These are phyloP conservation scores for Euleptes europaea DNA, from an alignment of 2,113 vertebrate genomes.

Conservation along the genomic window DNA sequence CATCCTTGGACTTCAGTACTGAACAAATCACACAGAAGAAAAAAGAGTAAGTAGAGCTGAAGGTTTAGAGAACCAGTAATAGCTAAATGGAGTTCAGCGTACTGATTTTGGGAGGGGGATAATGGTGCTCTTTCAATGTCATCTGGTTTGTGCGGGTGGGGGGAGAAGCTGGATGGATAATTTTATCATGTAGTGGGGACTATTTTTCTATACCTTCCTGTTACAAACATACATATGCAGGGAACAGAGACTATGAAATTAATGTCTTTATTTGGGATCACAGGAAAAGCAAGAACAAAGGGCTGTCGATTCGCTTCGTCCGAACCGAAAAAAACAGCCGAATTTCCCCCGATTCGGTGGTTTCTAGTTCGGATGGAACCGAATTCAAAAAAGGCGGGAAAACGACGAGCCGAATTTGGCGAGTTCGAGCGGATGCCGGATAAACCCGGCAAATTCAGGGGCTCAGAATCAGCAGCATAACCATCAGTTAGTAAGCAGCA, in stretches of 20 bases:
- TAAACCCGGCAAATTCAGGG: too few relatives aligned
- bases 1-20: not conserved
- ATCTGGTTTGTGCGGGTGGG: not conserved
- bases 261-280: not conserved
- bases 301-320: too few relatives aligned
- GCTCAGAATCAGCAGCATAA: too few relatives aligned
- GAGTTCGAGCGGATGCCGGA: too few relatives aligned
- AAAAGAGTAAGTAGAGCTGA: not conserved
- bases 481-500: too few relatives aligned
- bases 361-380: too few relatives aligned
- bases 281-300: not conserved
- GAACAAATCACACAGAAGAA: not conserved
- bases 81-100: not conserved
- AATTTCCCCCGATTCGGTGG: too few relatives aligned
- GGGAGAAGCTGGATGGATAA: not conserved
- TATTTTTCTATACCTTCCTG: not conserved
- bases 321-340: too few relatives aligned
- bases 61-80: not conserved
- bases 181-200: not conserved
- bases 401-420: too few relatives aligned
- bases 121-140: not conserved
- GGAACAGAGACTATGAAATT: not conserved
- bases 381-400: too few relatives aligned
- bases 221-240: not conserved
- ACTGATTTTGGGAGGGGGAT: not conserved